Conservation (phyloP, 2,888 invertebrate species). For the Sinodicranocentrus sp. region DNA sequence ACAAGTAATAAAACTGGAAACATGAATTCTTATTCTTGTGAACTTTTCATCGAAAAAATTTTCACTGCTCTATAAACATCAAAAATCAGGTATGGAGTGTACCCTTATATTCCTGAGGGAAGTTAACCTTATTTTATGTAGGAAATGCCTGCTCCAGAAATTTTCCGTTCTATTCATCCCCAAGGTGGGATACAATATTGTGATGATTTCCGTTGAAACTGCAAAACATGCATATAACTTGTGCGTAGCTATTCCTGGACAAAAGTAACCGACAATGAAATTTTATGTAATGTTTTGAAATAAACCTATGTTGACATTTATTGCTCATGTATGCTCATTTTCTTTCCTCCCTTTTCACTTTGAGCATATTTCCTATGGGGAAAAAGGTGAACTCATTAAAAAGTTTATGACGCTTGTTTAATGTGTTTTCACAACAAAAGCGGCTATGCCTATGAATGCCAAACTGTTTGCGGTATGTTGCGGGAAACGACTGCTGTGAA, state of each 20-base stretch:
- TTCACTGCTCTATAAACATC: no score
- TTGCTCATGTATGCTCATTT: constrained; percentile 67
- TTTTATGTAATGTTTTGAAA: constrained; percentile 68
- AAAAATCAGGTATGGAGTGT: no score
- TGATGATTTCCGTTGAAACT: no score
- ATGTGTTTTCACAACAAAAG: constrained; percentile 67
- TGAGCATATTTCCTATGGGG: constrained; percentile 65
- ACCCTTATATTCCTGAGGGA: background rate
- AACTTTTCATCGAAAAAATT: constrained; percentile 61
- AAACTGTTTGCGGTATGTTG: constrained; percentile 44
- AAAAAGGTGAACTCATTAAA: constrained; percentile 70
- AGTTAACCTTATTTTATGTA: no score
- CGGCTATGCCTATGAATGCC: constrained; percentile 49
- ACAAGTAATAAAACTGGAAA: constrained; percentile 48
- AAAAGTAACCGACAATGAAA: constrained; percentile 62
- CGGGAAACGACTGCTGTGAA: constrained; percentile 30
- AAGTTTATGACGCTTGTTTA: constrained; percentile 67
- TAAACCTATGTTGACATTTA: constrained; percentile 68
- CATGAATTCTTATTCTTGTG: constrained; percentile 33
- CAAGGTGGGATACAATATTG: no score
- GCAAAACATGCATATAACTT: no score
- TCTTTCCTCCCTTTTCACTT: constrained; percentile 60
- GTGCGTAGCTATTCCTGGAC: constrained; percentile 44
- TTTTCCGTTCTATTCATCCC: background rate
- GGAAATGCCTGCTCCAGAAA: constrained; percentile 38